A percentile compares a stretch with the other conserved stretches of the same genome.
phyloP scores from a whole-genome alignment of 2,113 vertebrate species.

The Paraplagusia blochii region DNA sequence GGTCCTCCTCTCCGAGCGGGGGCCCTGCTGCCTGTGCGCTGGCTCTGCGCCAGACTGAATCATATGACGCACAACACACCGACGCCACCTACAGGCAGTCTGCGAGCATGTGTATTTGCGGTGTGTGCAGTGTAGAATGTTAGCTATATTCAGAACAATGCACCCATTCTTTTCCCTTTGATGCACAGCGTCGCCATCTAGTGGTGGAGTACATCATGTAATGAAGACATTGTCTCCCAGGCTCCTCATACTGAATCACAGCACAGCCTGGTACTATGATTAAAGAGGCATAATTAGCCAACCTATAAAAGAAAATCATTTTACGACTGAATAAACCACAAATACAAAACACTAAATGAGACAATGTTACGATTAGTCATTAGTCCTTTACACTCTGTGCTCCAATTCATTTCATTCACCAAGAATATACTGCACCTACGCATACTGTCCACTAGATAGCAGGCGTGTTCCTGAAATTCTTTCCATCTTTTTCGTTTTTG shows the following conservation, averaged over 20 bases:
- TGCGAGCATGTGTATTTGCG: neutral
- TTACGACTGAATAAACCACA: no score
- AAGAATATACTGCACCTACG: constrained; percentile 39
- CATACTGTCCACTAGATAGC: constrained; percentile 36
- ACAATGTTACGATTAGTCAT: no score
- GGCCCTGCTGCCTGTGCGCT: constrained; percentile 16
- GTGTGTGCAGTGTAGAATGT: neutral
- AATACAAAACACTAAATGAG: no score
- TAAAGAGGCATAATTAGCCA: no score
- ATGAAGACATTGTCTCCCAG: neutral
- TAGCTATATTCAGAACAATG: no score
- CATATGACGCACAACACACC: constrained; percentile 41
- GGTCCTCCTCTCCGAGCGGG: constrained; percentile 44
- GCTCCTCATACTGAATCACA: neutral
- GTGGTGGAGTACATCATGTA: constrained; percentile 27
- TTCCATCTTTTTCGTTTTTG: fast-evolving
- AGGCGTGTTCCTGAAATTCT: constrained; percentile 6
- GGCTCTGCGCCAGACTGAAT: constrained; percentile 49
- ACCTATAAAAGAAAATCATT: no score
- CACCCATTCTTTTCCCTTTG: neutral
- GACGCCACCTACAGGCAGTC: neutral
- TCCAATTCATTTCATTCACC: constrained; percentile 17
- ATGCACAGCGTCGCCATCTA: constrained; percentile 54
- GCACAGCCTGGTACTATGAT: neutral
- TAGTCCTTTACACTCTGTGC: neutral